A percentile compares a stretch with the other conserved stretches of the same genome.
Conservation (phyloP, 1,140 invertebrate species). For the Drosophila bipectinata region DNA sequence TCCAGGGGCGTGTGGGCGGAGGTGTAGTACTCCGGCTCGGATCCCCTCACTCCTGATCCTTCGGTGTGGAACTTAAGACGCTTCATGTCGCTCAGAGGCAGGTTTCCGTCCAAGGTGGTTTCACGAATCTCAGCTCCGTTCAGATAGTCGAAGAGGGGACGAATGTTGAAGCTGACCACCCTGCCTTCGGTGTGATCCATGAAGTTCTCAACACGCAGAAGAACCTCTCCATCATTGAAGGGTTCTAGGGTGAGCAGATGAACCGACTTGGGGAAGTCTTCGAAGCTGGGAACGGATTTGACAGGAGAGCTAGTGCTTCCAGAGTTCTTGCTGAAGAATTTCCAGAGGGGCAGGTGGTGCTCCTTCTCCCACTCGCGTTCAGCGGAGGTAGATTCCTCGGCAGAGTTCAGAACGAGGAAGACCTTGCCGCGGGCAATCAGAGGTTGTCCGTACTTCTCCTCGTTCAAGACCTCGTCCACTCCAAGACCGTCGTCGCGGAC, state of each 20-base stretch:
- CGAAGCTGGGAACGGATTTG: slow-evolving; percentile 52
- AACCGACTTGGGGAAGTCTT: slow-evolving; percentile 88
- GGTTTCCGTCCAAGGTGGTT: slow-evolving; percentile 73
- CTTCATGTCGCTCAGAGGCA: slow-evolving; percentile 61
- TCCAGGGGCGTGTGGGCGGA: slow-evolving; percentile 34
- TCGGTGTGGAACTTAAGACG: slow-evolving; percentile 71
- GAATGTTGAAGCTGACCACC: slow-evolving; percentile 78
- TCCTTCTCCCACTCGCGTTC: slow-evolving; percentile 59
- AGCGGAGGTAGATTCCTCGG: slow-evolving; percentile 32
- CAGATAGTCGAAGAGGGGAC: slow-evolving; percentile 55
- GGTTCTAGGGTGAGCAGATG: slow-evolving; percentile 95
- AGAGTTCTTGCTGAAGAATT: slow-evolving; percentile 78
- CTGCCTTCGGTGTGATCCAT: slow-evolving; percentile 91
- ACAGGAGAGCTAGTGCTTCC: slow-evolving; percentile 62
- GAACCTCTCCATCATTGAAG: slow-evolving; percentile 88
- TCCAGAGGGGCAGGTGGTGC: slow-evolving; percentile 71
- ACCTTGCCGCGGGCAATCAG: slow-evolving; percentile 93
- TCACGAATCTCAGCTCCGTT: slow-evolving; percentile 59
- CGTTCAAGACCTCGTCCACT: slow-evolving; percentile 96
- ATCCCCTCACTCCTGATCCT: slow-evolving; percentile 27
- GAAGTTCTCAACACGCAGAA: slow-evolving; percentile 95
- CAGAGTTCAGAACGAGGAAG: slow-evolving; percentile 86
- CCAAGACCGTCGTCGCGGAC: slow-evolving; percentile 96
- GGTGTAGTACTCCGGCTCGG: slow-evolving; percentile 27
- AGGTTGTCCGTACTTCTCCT: slow-evolving; percentile 90